A percentile compares a stretch with the other conserved stretches of the same genome.
phyloP scores from a whole-genome alignment of 2,797 vertebrate genomes.

The Hemibagrus guttatus region DNA sequence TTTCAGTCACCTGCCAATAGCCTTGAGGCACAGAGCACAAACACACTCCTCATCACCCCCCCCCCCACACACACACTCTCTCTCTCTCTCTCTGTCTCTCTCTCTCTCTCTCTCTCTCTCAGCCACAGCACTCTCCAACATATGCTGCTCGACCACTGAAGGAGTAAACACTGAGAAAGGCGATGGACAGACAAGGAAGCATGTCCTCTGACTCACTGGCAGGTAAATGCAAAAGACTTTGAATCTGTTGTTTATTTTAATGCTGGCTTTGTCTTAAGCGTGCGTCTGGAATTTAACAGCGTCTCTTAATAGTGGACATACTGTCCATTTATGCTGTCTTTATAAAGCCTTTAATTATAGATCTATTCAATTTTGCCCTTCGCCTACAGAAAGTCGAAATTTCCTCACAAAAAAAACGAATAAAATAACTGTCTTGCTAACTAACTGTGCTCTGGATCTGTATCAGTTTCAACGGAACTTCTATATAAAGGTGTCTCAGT shows the following conservation, averaged over 20 bases:
- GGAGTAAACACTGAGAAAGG: slow-evolving; percentile 50
- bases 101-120: slow-evolving; percentile 52
- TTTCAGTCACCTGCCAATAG: slow-evolving; percentile 45
- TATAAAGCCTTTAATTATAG: too few species aligned
- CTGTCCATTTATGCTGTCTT: neutral
- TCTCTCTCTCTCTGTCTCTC: slow-evolving; percentile 29
- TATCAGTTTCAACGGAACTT: neutral
- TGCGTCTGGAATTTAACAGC: neutral
- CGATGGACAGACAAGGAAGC: slow-evolving; percentile 72
- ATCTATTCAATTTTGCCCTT: neutral
- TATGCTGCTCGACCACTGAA: slow-evolving; percentile 51
- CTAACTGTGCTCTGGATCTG: neutral
- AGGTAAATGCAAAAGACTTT: slow-evolving; percentile 67
- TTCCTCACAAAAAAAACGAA: neutral
- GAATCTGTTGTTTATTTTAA: neutral
- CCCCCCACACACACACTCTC: neutral
- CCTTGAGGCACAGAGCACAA: slow-evolving; percentile 53
- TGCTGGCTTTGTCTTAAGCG: neutral
- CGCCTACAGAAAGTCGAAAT: neutral
- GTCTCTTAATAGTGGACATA: neutral
- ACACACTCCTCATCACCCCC: slow-evolving; percentile 58
- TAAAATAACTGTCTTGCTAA: neutral
- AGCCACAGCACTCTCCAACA: slow-evolving; percentile 53
- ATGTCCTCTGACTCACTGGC: slow-evolving; percentile 70
- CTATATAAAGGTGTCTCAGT: neutral